Percentiles rank a stretch among this genome's conserved stretches.
Conservation (phyloP, 2,888 invertebrate genomes). For the Mesorhabditis belari region DNA sequence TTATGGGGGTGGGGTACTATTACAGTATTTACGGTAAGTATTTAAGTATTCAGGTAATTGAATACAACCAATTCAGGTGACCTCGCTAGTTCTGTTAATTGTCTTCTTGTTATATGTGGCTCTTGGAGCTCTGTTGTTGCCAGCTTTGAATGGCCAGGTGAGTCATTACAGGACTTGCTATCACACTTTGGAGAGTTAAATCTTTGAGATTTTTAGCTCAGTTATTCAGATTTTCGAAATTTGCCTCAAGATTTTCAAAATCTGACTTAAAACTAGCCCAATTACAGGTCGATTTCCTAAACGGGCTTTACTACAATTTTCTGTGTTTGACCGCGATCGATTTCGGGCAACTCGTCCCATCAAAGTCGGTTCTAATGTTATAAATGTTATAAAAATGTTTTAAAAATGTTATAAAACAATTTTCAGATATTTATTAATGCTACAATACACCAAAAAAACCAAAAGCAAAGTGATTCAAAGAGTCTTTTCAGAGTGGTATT, state of each 20-base stretch:
- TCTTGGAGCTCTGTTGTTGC: constrained; percentile 47
- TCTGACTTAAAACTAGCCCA: no score
- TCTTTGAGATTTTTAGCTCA: constrained; percentile 1
- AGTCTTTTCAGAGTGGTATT: constrained; percentile 42
- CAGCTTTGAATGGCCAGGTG: constrained; percentile 47
- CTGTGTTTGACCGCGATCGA: constrained; percentile 51
- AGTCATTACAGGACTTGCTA: not conserved
- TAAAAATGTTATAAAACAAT: no score
- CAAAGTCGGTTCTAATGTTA: constrained; percentile 7
- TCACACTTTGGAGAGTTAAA: not conserved
- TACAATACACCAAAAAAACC: not conserved
- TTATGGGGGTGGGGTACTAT: no score
- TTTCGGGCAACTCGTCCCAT: constrained; percentile 49
- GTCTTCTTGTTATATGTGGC: constrained; percentile 48
- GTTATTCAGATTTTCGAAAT: not conserved
- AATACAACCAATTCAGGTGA: constrained; percentile 45
- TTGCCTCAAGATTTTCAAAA: not conserved
- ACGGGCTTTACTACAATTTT: constrained; percentile 51
- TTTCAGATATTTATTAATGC: not conserved
- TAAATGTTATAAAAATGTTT: not conserved
- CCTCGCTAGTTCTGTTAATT: constrained; percentile 40
- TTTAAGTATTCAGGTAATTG: no score
- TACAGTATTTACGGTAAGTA: no score
- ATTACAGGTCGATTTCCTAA: constrained; percentile 47
- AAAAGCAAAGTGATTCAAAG: constrained; percentile 12